Conservation (phyloP, 2,888 invertebrate species). For the Machimus atricapillus region DNA sequence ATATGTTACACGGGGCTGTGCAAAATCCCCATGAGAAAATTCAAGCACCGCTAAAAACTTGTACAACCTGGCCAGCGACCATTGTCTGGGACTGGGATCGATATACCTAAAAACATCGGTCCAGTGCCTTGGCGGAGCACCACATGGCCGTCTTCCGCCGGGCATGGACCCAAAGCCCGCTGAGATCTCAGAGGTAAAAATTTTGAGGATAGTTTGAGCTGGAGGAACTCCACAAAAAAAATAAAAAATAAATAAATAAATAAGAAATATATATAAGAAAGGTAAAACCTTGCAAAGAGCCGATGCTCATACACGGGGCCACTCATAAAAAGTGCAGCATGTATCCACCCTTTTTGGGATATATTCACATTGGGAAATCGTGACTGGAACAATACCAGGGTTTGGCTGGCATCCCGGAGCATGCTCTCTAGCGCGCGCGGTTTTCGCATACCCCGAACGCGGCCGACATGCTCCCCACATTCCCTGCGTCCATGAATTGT, state of each 20-base stretch:
- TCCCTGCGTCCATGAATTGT: slow-evolving; percentile 14
- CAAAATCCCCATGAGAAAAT: slow-evolving; percentile 33
- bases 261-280: not conserved
- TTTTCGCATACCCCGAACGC: slow-evolving; percentile 42
- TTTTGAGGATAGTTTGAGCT: slow-evolving; percentile 19
- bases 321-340: slow-evolving; percentile 39
- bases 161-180: not conserved
- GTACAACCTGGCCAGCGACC: not conserved
- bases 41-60: not conserved
- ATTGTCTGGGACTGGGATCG: slow-evolving; percentile 19
- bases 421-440: slow-evolving; percentile 31
- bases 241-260: not conserved
- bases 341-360: slow-evolving; percentile 38
- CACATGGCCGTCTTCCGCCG: not conserved
- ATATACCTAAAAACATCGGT: slow-evolving; percentile 16
- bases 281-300: not conserved
- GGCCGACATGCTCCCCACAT: slow-evolving; percentile 42
- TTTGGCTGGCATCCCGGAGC: slow-evolving; percentile 31
- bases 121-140: not conserved
- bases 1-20: not conserved
- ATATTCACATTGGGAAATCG: slow-evolving; percentile 38
- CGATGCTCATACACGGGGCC: slow-evolving; percentile 21
- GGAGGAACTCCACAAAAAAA: not conserved
- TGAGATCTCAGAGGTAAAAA: not conserved
- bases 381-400: slow-evolving; percentile 38